Conservation (phyloP, 1,140 invertebrate genomes). For the Pantala flavescens region DNA sequence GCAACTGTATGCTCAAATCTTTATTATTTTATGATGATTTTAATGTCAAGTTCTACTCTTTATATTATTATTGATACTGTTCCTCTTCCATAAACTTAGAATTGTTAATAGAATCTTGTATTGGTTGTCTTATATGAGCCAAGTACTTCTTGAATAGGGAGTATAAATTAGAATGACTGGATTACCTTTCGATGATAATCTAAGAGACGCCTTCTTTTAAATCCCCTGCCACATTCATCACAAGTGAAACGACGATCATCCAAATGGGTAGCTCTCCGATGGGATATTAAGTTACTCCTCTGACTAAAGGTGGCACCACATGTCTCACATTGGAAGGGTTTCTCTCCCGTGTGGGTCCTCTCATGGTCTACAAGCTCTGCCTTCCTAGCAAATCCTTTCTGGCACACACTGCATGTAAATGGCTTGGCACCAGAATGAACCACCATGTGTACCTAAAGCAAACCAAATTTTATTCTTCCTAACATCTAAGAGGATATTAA, state of each 20-base stretch:
- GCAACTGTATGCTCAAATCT: too few relatives aligned
- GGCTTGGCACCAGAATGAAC: slow-evolving; percentile 61
- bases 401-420: slow-evolving; percentile 55
- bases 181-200: slow-evolving; percentile 26
- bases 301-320: slow-evolving; percentile 68
- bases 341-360: slow-evolving; percentile 75
- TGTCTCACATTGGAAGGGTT: slow-evolving; percentile 69
- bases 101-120: too few relatives aligned
- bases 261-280: slow-evolving; percentile 65
- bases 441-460: slow-evolving; percentile 41
- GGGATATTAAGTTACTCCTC: slow-evolving; percentile 66
- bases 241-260: slow-evolving; percentile 65
- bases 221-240: slow-evolving; percentile 42
- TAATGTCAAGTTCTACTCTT: too few relatives aligned
- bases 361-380: slow-evolving; percentile 68
- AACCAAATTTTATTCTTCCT: too few relatives aligned
- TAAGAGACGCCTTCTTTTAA: slow-evolving; percentile 28
- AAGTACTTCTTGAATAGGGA: too few relatives aligned
- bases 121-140: too few relatives aligned
- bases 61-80: too few relatives aligned
- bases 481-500: too few relatives aligned
- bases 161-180: too few relatives aligned
- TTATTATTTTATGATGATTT: too few relatives aligned
- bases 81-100: too few relatives aligned
- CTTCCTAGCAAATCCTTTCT: slow-evolving; percentile 61